Evolutionary conservation across 2,888 invertebrate species (phyloP).

Genomic region (Ischnus inquisitorius): DNA sequence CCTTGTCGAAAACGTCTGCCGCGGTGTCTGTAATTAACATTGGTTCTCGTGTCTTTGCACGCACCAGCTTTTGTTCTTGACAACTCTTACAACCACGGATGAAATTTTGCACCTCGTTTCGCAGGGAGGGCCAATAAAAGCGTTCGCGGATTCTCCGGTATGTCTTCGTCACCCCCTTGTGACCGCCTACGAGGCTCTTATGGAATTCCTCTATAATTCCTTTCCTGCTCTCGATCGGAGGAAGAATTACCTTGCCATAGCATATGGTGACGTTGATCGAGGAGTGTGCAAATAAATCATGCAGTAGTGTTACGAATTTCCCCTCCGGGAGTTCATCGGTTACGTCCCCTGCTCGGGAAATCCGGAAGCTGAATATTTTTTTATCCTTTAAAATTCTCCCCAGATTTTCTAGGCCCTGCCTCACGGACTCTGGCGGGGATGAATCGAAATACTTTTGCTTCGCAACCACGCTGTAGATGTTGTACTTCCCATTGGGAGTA

Average conservation of each 20-base stretch:
- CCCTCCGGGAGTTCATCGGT: neutral
- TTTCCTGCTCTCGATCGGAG: neutral
- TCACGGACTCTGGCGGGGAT: neutral
- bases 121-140: neutral
- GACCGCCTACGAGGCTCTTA: neutral
- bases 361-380: neutral
- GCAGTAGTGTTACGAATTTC: neutral
- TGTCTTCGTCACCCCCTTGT: neutral
- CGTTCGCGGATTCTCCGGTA: neutral
- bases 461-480: constrained; percentile 11
- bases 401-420: constrained; percentile 3
- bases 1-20: too few relatives aligned
- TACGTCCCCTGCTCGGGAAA: neutral
- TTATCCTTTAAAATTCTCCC: neutral
- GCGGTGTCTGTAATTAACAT: constrained; percentile 68
- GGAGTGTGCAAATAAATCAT: neutral
- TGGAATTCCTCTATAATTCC: neutral
- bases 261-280: constrained; percentile 28
- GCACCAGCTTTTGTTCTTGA: neutral
- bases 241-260: constrained; percentile 6
- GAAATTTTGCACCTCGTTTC: neutral
- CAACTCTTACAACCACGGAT: neutral
- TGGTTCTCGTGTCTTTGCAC: constrained; percentile 59
- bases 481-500: constrained; percentile 16
- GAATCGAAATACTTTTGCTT: constrained; percentile 8